Percentiles rank a stretch among this genome's conserved stretches.
Conservation (phyloP, 2,888 invertebrate genomes). For the Pseudanteris insignis region DNA sequence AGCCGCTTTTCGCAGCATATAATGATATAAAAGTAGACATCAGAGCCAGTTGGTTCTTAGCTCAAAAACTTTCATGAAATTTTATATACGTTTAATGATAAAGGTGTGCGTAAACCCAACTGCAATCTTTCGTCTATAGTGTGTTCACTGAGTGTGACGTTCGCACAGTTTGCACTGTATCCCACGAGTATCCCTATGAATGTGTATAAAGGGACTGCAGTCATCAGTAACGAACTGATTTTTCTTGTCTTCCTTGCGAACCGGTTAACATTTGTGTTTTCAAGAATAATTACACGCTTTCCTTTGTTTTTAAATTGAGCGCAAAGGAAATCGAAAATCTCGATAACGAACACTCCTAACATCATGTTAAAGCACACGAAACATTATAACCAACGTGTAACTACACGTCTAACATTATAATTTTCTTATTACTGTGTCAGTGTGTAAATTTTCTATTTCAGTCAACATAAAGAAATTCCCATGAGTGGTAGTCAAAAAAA, state of each 20-base stretch:
- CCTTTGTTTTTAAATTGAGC: constrained; percentile 25
- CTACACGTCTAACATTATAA: no score
- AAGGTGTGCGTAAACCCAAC: neutral
- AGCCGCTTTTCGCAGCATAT: constrained; percentile 28
- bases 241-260: constrained; percentile 17
- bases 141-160: constrained; percentile 57
- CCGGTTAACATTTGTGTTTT: constrained; percentile 27
- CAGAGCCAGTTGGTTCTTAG: constrained; percentile 14
- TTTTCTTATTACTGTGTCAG: no score
- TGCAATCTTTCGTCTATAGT: constrained; percentile 7
- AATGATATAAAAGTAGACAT: constrained; percentile 26
- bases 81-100: constrained; percentile 11
- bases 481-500: no score
- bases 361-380: no score
- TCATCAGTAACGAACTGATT: constrained; percentile 24
- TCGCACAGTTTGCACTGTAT: constrained; percentile 53
- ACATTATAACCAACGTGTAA: no score
- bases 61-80: constrained; percentile 20
- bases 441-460: no score
- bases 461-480: no score
- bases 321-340: no score
- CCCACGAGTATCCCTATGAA: constrained; percentile 50
- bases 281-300: constrained; percentile 54
- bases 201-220: constrained; percentile 36
- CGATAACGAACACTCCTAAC: no score